Percentiles rank a stretch among this genome's conserved stretches.
Evolutionary conservation across 2,888 invertebrate species (phyloP).

Genomic region (Thecophora atra): DNA sequence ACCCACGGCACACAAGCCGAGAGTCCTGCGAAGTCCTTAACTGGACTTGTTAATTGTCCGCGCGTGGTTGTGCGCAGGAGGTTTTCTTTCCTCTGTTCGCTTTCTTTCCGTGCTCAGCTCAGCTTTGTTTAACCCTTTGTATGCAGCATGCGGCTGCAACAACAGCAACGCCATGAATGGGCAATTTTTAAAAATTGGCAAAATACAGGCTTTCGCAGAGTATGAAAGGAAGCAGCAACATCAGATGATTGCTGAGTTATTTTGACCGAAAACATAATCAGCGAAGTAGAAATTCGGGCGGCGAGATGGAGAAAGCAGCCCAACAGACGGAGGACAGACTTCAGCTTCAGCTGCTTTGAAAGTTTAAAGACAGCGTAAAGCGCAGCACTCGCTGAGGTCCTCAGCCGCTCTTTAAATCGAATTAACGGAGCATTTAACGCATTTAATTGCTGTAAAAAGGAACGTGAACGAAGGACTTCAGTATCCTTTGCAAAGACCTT

Average conservation of each 20-base stretch:
- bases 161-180: neutral
- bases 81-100: too few relatives aligned
- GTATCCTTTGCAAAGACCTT: too few relatives aligned
- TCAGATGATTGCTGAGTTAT: neutral
- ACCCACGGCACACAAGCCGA: too few relatives aligned
- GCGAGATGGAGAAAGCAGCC: too few relatives aligned
- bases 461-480: neutral
- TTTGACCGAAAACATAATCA: neutral
- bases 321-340: too few relatives aligned
- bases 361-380: neutral
- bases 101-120: too few relatives aligned
- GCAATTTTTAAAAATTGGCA: neutral
- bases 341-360: neutral
- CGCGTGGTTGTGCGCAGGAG: too few relatives aligned
- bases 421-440: slow-evolving; percentile 2
- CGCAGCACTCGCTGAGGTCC: neutral
- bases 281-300: too few relatives aligned
- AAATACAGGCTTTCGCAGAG: neutral
- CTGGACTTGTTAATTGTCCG: too few relatives aligned
- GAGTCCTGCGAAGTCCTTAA: too few relatives aligned
- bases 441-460: neutral
- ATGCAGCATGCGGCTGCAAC: neutral
- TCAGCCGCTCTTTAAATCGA: neutral
- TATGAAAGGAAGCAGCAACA: neutral
- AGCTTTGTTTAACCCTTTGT: too few relatives aligned